A percentile compares a stretch with the other conserved stretches of the same genome.
Evolutionary conservation across 2,888 invertebrate species (phyloP).

Genomic region (Drosophila rellima): DNA sequence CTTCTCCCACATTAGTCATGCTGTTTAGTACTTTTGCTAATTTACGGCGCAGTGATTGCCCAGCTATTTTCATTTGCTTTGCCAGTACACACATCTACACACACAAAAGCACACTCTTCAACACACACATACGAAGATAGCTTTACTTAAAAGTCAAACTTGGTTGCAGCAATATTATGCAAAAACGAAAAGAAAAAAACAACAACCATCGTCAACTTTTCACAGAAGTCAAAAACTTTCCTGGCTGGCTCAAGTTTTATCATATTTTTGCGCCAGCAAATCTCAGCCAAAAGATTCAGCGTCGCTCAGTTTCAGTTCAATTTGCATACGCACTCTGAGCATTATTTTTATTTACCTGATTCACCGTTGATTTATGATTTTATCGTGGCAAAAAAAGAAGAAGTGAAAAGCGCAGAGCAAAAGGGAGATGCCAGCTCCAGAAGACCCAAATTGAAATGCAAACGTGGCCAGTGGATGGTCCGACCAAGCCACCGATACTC

Average conservation of each 20-base stretch:
- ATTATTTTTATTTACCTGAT: slow-evolving; percentile 82
- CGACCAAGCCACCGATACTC: slow-evolving; percentile 1
- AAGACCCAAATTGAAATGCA: slow-evolving; percentile 74
- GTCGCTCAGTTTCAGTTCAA: slow-evolving; percentile 66
- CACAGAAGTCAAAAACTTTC: slow-evolving; percentile 62
- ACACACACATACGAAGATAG: neutral
- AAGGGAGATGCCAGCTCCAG: slow-evolving; percentile 24
- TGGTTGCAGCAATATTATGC: slow-evolving; percentile 72
- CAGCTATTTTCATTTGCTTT: slow-evolving; percentile 29
- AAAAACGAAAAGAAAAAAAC: slow-evolving; percentile 35
- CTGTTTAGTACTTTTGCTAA: slow-evolving; percentile 54
- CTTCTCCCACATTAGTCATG: slow-evolving; percentile 41
- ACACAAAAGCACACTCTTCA: neutral
- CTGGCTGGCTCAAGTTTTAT: slow-evolving; percentile 75
- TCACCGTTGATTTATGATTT: slow-evolving; percentile 82
- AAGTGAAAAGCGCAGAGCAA: slow-evolving; percentile 1
- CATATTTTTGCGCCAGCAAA: slow-evolving; percentile 72
- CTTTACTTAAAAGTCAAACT: slow-evolving; percentile 46
- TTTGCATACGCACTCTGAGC: slow-evolving; percentile 78
- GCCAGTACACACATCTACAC: neutral
- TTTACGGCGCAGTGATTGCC: slow-evolving; percentile 56
- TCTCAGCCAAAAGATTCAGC: slow-evolving; percentile 61
- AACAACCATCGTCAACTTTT: slow-evolving; percentile 49
- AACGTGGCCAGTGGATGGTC: slow-evolving; percentile 63
- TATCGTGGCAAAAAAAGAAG: slow-evolving; percentile 52